Evolutionary conservation across 2,797 vertebrate genomes (phyloP).

Genomic region (Acanthiza pusilla): DNA sequence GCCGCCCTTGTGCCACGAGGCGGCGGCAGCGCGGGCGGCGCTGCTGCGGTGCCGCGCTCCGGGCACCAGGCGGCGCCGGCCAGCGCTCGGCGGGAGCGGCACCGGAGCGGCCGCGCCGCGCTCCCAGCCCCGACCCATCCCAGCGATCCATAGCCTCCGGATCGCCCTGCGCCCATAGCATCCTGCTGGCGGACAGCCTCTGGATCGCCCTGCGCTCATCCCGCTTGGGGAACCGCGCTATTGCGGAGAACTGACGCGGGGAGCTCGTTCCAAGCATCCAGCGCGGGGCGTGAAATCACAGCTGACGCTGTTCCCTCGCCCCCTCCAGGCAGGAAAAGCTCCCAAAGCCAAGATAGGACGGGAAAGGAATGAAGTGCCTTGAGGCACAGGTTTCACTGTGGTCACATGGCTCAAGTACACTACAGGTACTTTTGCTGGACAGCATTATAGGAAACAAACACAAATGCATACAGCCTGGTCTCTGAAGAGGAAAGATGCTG

Average conservation of each 20-base stretch:
- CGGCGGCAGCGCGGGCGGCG: neutral
- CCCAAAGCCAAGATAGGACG: neutral
- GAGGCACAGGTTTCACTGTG: neutral
- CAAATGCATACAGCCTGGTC: neutral
- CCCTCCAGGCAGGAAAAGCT: neutral
- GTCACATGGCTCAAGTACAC: rapidly evolving
- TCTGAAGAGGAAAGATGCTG: neutral
- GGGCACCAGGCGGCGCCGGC: neutral
- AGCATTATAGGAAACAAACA: neutral
- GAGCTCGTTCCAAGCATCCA: rapidly evolving
- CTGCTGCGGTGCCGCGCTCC: neutral
- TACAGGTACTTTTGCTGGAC: neutral
- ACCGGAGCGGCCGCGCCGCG: too few species aligned
- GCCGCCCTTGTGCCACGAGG: neutral
- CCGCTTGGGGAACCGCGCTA: rapidly evolving
- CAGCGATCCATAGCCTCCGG: neutral
- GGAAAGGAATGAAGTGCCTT: neutral
- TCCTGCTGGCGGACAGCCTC: too few species aligned
- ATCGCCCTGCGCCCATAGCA: neutral
- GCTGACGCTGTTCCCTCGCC: rapidly evolving
- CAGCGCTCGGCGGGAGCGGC: neutral
- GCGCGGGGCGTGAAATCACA: rapidly evolving
- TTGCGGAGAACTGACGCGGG: rapidly evolving
- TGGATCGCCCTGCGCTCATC: rapidly evolving
- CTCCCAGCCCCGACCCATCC: too few species aligned